Conservation (phyloP, 2,113 vertebrate species). For the Melospiza georgiana region DNA sequence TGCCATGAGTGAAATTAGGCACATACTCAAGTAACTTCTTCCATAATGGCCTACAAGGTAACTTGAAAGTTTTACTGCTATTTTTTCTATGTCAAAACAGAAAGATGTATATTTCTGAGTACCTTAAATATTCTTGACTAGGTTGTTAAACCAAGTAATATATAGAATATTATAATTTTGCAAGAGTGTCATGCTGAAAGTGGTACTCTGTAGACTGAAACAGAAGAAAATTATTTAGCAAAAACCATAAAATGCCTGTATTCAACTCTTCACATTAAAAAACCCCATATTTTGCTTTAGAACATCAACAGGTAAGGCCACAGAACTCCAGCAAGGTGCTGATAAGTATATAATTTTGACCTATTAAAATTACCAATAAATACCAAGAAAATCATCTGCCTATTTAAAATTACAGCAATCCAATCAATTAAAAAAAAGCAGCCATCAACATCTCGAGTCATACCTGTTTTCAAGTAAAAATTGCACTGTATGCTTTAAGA, state of each 20-base stretch:
- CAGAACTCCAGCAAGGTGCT: constrained; percentile 62
- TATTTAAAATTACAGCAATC: constrained; percentile 57
- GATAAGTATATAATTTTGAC: constrained; percentile 21
- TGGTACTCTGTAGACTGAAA: constrained; percentile 34
- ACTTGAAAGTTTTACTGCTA: background rate
- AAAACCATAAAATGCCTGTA: constrained; percentile 45
- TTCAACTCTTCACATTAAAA: constrained; percentile 64
- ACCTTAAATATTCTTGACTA: background rate
- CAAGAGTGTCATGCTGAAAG: background rate
- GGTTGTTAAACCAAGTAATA: constrained; percentile 36
- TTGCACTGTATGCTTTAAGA: constrained; percentile 37
- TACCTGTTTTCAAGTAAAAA: constrained; percentile 74
- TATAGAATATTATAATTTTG: background rate
- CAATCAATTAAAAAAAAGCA: constrained; percentile 28
- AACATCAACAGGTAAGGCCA: constrained; percentile 75
- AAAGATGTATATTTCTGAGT: background rate
- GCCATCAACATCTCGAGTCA: constrained; percentile 27
- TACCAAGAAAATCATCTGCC: constrained; percentile 51
- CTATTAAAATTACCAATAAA: constrained; percentile 71
- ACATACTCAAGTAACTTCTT: background rate
- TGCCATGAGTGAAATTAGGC: background rate
- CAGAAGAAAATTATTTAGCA: constrained; percentile 41
- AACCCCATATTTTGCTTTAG: constrained; percentile 56
- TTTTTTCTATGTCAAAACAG: constrained; percentile 13
- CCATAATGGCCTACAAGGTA: background rate